Base-by-base conservation (phyloP, 2,888 invertebrate species). In the Stenichneumon culpator region DNA sequence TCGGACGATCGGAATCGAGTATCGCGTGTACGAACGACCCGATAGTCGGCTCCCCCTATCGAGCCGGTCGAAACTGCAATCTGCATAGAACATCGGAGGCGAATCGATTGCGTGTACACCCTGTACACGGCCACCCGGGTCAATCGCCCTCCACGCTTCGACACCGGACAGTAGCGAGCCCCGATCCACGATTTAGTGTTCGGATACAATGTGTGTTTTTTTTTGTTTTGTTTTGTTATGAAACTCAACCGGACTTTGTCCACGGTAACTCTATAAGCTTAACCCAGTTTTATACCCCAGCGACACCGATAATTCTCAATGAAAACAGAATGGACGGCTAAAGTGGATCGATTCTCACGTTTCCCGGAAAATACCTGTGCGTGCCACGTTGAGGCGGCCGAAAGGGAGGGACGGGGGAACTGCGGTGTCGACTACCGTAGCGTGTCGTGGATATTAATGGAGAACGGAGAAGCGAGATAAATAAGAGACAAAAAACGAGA, bases 51-150 rank as follows among this genome's bases (percentile, higher is more conserved):
- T 54, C 22, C 22, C 19, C 11, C 57, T 25, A 57, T 14, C 22
- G 22, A 14, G 25, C 25, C 57, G 57, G 25, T 57, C 65, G 50
- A 72, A 79, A 57, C 52, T 77, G 65, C 82, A 77, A 82, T 82
- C 72, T 79, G 68, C 68, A 73, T 73, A 60, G 50, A 78, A 83
- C 68, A 74, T 63, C 73, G 50, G 54, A 32, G 44, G 22, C 19
- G 28, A 83, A 79, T 79, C 82, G 82, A 68, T 83, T 83, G 60
- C 73, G 39, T 73, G n/a, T 57, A 69, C 25, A 54, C 32, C 32
- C 50, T 52, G 73, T 52, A 25, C 25, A 73, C 72, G 69, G 60
- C 32, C 32, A 9, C 73, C 63, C 68, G 68, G 73, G 78, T 83
- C 78, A 83, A 83, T 74, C 68, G 78, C 68, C 16, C 16, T 60